These are phyloP conservation scores for Sarcophaga variegata DNA, from an alignment of 2,888 invertebrate genomes.

Conservation along the genomic window DNA sequence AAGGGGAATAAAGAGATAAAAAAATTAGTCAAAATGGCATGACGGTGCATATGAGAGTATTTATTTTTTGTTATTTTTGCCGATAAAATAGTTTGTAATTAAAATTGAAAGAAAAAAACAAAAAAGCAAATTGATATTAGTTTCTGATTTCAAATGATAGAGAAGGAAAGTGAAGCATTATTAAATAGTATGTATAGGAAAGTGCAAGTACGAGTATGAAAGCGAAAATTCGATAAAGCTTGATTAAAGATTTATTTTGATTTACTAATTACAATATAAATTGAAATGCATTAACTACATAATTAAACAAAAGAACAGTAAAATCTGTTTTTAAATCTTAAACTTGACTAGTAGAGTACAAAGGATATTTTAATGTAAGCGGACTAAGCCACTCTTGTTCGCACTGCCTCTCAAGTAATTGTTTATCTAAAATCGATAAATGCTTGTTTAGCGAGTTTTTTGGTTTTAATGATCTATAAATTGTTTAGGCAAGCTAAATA, in stretches of 20 bases:
- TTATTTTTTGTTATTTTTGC: not conserved
- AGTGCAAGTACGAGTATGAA: constrained; percentile 58
- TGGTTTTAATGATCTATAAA: no score
- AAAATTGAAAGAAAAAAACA: constrained; percentile 19
- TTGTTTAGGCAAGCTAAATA: no score
- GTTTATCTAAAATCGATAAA: no score
- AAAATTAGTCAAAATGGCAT: constrained; percentile 73
- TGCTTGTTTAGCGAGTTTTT: no score
- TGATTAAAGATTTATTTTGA: not conserved
- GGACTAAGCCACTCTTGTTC: no score
- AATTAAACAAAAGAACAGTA: constrained; percentile 25
- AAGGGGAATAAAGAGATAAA: constrained; percentile 68
- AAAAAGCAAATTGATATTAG: constrained; percentile 3
- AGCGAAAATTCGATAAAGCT: constrained; percentile 42
- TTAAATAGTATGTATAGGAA: constrained; percentile 1
- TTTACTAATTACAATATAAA: constrained; percentile 9
- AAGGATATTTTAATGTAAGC: no score
- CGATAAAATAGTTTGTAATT: constrained; percentile 22
- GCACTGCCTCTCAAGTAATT: no score
- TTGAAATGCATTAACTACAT: constrained; percentile 38
- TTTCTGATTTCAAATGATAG: constrained; percentile 17
- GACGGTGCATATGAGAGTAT: constrained; percentile 69
- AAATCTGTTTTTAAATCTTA: constrained; percentile 3
- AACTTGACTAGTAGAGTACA: not conserved
- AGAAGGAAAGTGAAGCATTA: constrained; percentile 10